Conservation (phyloP, 2,113 vertebrate genomes). For the Alces alces region DNA sequence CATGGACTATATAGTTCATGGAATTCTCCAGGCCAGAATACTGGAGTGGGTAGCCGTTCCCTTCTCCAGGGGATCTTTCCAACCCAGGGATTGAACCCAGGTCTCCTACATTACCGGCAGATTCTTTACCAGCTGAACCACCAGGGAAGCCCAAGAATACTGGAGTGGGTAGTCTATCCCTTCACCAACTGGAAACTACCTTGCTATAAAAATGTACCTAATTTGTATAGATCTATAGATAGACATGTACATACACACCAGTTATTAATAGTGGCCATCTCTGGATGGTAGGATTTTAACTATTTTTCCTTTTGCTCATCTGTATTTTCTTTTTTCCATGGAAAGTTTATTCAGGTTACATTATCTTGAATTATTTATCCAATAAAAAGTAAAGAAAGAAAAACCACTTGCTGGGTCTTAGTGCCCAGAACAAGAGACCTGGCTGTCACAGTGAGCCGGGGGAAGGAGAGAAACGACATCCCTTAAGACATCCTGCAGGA, state of each 20-base stretch:
- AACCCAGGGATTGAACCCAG: background rate
- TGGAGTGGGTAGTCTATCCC: background rate
- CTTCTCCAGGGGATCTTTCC: background rate
- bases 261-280: background rate
- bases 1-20: background rate
- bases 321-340: constrained; percentile 1
- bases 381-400: background rate
- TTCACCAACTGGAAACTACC: background rate
- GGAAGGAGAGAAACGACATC: background rate
- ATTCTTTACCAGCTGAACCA: background rate
- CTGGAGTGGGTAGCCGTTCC: background rate
- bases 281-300: background rate
- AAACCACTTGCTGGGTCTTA: background rate
- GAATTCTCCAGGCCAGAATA: background rate
- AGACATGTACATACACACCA: background rate
- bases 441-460: background rate
- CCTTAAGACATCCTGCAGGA: background rate
- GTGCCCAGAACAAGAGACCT: background rate
- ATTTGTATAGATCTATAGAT: background rate
- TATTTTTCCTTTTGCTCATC: background rate
- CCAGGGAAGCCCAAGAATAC: background rate
- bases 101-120: background rate
- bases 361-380: background rate
- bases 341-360: background rate
- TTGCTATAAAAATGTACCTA: background rate